Base-by-base conservation (phyloP, 2,888 invertebrate species). In the Creontiades dilutus region DNA sequence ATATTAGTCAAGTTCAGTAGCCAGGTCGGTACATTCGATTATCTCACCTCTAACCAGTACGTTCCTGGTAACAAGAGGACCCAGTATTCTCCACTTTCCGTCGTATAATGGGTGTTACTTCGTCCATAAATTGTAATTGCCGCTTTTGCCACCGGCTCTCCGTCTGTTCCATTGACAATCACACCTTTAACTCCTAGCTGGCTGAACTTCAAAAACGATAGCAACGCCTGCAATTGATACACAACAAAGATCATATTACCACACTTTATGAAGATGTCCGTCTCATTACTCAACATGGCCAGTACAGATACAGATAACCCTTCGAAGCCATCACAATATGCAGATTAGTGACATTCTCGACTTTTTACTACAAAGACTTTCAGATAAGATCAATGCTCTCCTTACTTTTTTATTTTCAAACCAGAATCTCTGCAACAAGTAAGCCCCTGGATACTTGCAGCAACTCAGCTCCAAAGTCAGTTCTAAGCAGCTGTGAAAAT, bases 401-500 rank as follows among this genome's bases (percentile, higher is more conserved):
- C 78, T 46, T 28, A 90, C 90, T 23, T 86, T 52, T 46, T 57
- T 75, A 37, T 90, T 90, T 76, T 90, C 90, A 47, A 76, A 86
- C 78, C 78, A 85, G 57, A 27, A 55, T 9, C 46, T 14, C 12
- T 78, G 61, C 28, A 78, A 28, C 23, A 47, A 55, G 46, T 75
- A 23, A 11, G 76, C 28, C 13, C 80, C 86, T 0, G 90, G 90
- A 37, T 78, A 89, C 48, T 90, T 90, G 75, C 85, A 89, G 19
- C 90, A 90, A 61, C 80, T 89, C 23, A 90, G 57, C 78, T 86
- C 85, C 46, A 90, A 55, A 16, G 89, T 76, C 37, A 84, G 37
- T 28, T 90, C 90, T 12, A 90, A 37, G 90, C 86, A 86, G 46
- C 89, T 37, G 68, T 90, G 86, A 78, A 78, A 90, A 57, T 90